Conservation (phyloP, 2,113 vertebrate genomes). For the Actenoides hombroni region DNA sequence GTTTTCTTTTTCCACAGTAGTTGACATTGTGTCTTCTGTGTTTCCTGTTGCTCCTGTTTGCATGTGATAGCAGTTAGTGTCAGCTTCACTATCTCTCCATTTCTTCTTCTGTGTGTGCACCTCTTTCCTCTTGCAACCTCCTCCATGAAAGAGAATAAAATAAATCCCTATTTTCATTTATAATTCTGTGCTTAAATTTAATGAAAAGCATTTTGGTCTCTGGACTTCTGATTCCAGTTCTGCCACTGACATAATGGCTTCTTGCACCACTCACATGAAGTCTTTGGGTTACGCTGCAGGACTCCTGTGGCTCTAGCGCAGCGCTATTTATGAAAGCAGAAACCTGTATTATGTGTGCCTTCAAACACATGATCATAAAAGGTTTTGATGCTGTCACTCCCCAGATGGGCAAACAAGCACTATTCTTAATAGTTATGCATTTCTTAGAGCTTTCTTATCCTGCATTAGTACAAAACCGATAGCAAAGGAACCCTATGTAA, state of each 20-base stretch:
- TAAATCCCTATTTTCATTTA: background rate
- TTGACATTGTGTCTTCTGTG: slow-evolving; percentile 50
- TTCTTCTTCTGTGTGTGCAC: background rate
- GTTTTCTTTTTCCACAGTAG: slow-evolving; percentile 53
- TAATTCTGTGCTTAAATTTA: background rate
- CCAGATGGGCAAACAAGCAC: background rate
- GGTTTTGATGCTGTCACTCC: background rate
- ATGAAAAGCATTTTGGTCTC: background rate
- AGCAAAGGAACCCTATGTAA: background rate
- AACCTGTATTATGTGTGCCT: background rate
- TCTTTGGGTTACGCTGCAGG: background rate
- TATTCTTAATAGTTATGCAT: background rate
- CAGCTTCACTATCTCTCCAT: background rate
- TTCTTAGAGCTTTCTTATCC: background rate
- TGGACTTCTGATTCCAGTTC: background rate
- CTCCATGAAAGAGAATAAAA: background rate
- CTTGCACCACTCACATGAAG: background rate
- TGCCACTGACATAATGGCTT: background rate
- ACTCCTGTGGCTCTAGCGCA: background rate
- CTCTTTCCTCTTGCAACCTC: background rate
- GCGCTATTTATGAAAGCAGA: background rate
- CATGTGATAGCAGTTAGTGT: background rate
- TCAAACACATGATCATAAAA: background rate
- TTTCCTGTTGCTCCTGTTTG: slow-evolving; percentile 34
- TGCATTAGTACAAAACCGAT: background rate